Evolutionary conservation across 1,140 invertebrate genomes (phyloP), one percentile per base, ranked within the genome.

Genomic region (Conus ventricosus): DNA sequence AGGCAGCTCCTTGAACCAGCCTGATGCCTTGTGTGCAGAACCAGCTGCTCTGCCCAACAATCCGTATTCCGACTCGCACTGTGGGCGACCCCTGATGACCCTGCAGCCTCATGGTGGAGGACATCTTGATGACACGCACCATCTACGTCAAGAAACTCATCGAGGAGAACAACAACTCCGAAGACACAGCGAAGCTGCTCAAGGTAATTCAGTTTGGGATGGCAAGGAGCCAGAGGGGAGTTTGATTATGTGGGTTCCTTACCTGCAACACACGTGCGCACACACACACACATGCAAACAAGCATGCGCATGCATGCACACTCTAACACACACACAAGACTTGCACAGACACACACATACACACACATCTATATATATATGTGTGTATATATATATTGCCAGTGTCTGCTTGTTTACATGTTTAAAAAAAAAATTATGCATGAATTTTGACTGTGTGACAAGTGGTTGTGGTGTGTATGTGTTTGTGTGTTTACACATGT

Each of bases 131-230:
- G 93, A 96, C 97, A 89, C 96, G 97, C 93, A 97, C 97, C 89
- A 96, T 95, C 71, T 99, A 99, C 94, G 97, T 99, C 87, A 99
- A 99, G 95, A 99, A 99, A 94, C 95, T 99, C 10, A 98, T 99
- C 25, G 98, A 99, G 95, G 98, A 99, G 93, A 97, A 97, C 54
- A 98, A 98, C 95, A 97, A 97, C 54, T 97, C 97, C 54, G 98
- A 99, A 91, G 98, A 99, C 87, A 98, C 97, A 0, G 96, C 98
- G 3, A 97, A 98, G 95, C 95, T 99, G 81, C 94, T 96, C 63
- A 95, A 95, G 92, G 95, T 95, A 92, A 78, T 85, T 10, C 27
- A 20, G 71, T 39, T 76, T 13, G n/a, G 15, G 71, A 1, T 76
- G 20, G 71, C 39, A 39, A 23, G 60, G 60, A 15, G 11, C 20